phyloP scores from a whole-genome alignment of 2,888 invertebrate species.

The Pheosia tremula region DNA sequence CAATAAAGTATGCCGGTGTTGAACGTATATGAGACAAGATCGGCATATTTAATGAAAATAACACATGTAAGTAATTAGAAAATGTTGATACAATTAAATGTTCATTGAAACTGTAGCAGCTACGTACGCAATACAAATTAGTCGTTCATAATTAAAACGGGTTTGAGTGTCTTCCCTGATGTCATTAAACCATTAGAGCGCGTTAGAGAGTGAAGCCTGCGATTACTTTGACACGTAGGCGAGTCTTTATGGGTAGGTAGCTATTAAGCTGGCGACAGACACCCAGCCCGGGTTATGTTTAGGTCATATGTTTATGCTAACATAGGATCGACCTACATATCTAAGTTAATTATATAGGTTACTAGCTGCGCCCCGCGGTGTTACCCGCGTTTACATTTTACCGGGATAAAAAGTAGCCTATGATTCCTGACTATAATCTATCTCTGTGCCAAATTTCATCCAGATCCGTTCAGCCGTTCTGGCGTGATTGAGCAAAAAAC shows the following conservation, averaged over 20 bases:
- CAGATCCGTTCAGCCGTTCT: too few relatives aligned
- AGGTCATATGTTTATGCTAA: constrained; percentile 3
- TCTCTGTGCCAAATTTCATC: too few relatives aligned
- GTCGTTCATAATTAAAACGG: constrained; percentile 12
- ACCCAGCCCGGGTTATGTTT: constrained; percentile 6
- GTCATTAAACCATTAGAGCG: constrained; percentile 10
- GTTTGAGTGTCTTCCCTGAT: constrained; percentile 7
- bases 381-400: too few relatives aligned
- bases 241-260: constrained; percentile 9
- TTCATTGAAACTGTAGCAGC: not conserved
- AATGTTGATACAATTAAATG: not conserved
- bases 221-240: constrained; percentile 13
- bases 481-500: too few relatives aligned
- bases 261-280: constrained; percentile 12
- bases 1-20: not conserved
- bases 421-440: too few relatives aligned
- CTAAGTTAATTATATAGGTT: too few relatives aligned
- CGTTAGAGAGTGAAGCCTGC: constrained; percentile 8
- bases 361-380: too few relatives aligned
- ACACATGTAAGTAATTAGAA: not conserved
- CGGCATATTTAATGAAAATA: too few relatives aligned
- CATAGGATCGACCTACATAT: not conserved
- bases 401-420: too few relatives aligned
- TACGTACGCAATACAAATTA: constrained; percentile 7
- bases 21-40: not conserved